phyloP scores from a whole-genome alignment of 1,140 invertebrate species.

The Lanistes nyassanus region DNA sequence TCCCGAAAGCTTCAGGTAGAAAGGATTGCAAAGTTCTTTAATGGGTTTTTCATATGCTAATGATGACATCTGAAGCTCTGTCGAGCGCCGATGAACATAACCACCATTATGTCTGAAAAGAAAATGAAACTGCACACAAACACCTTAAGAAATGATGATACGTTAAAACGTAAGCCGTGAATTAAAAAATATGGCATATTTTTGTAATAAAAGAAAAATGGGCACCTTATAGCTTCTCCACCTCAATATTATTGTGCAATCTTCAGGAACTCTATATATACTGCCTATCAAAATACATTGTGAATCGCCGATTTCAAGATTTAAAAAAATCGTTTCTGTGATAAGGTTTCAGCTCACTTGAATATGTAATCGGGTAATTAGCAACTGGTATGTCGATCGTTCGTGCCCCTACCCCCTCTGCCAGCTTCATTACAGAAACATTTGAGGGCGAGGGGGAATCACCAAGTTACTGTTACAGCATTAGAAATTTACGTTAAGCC shows the following conservation, averaged over 20 bases:
- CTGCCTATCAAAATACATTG: too few relatives aligned
- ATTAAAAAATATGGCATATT: not conserved
- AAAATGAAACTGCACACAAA: not conserved
- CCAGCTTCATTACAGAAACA: too few relatives aligned
- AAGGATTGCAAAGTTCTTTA: constrained; percentile 5
- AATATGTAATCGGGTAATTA: too few relatives aligned
- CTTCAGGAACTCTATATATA: not conserved
- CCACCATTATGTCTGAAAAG: constrained; percentile 3
- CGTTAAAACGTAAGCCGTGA: not conserved
- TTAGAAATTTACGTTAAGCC: too few relatives aligned
- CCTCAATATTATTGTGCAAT: not conserved
- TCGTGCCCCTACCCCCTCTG: too few relatives aligned
- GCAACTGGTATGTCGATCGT: too few relatives aligned
- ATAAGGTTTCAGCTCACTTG: too few relatives aligned
- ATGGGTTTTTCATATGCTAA: constrained; percentile 6
- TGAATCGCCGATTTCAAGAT: too few relatives aligned
- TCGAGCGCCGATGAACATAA: not conserved
- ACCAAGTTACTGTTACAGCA: too few relatives aligned
- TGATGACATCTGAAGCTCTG: not conserved
- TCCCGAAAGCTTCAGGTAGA: not conserved
- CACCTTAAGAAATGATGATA: not conserved
- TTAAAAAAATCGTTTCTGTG: too few relatives aligned
- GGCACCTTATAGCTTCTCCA: not conserved
- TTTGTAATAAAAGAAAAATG: not conserved
- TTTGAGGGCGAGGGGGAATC: too few relatives aligned